Conservation (phyloP, 2,888 invertebrate species). For the Synergus laeviventris region DNA sequence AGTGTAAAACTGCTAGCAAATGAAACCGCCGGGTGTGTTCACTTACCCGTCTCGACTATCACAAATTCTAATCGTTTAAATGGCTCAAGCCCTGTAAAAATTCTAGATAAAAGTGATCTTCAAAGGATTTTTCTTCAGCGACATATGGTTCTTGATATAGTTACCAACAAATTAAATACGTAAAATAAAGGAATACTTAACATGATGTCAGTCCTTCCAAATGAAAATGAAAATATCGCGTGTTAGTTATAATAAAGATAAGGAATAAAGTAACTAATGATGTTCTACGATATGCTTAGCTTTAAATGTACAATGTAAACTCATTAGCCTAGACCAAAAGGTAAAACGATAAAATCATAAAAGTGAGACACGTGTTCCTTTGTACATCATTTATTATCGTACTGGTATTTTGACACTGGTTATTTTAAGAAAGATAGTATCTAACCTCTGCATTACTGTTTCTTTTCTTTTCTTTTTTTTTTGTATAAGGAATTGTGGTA, state of each 20-base stretch:
- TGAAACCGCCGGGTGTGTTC: slow-evolving; percentile 37
- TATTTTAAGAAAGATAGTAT: slow-evolving; percentile 76
- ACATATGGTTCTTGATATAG: background rate
- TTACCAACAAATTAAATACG: background rate
- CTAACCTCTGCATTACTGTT: slow-evolving; percentile 69
- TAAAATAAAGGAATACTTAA: background rate
- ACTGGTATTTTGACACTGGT: slow-evolving; percentile 75
- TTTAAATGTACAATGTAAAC: background rate
- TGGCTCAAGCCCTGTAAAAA: slow-evolving; percentile 21
- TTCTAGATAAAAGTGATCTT: slow-evolving; percentile 28
- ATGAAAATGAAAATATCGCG: slow-evolving; percentile 13
- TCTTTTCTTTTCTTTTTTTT: slow-evolving; percentile 49
- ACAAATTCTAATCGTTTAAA: slow-evolving; percentile 25
- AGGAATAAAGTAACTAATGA: slow-evolving; percentile 8
- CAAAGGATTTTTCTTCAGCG: background rate
- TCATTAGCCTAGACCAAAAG: background rate
- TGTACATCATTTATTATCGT: slow-evolving; percentile 74
- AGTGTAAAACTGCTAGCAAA: slow-evolving; percentile 37
- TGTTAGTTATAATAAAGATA: slow-evolving; percentile 13
- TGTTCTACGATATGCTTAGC: background rate
- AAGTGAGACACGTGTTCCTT: slow-evolving; percentile 61
- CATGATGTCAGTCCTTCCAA: background rate
- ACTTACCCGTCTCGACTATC: slow-evolving; percentile 26
- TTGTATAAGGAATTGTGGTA: slow-evolving; percentile 60
- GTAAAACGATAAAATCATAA: slow-evolving; percentile 35